A percentile compares a stretch with the other conserved stretches of the same genome.
phyloP scores from a whole-genome alignment of 2,888 invertebrate species.

The Meiosimyza platycephala region DNA sequence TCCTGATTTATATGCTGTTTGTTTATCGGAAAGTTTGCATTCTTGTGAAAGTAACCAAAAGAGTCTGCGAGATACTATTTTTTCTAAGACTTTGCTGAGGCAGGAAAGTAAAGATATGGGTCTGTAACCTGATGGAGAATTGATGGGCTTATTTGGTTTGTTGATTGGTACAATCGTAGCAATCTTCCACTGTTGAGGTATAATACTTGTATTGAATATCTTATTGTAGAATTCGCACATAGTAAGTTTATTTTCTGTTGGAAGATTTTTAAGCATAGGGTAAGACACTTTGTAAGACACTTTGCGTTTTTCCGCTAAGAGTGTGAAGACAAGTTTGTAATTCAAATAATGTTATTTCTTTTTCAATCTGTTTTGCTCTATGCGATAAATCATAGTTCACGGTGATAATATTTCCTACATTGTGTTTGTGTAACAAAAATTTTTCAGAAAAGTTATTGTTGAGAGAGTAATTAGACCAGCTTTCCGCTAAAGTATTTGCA shows the following conservation, averaged over 20 bases:
- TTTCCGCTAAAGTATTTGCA: not conserved
- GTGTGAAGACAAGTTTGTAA: not conserved
- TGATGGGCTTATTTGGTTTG: slow-evolving; percentile 28
- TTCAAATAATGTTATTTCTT: not conserved
- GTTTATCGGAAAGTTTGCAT: slow-evolving; percentile 34
- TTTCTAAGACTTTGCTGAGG: slow-evolving; percentile 40
- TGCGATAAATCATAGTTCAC: not conserved
- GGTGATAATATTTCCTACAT: not conserved
- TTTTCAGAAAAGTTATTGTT: not conserved
- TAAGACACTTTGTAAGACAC: slow-evolving; percentile 31
- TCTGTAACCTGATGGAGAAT: slow-evolving; percentile 26
- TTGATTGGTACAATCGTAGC: too few species aligned
- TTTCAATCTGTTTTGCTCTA: not conserved
- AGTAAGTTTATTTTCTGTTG: not conserved
- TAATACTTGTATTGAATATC: too few species aligned
- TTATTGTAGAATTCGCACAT: too few species aligned
- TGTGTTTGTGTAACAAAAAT: not conserved
- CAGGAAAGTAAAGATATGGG: slow-evolving; percentile 40
- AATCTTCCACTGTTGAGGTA: too few species aligned
- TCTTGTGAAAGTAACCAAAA: slow-evolving; percentile 39
- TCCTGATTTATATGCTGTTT: slow-evolving; percentile 34
- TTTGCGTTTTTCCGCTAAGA: slow-evolving; percentile 15
- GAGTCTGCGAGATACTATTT: slow-evolving; percentile 35
- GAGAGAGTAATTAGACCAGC: not conserved
- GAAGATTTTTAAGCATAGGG: slow-evolving; percentile 33